phyloP scores from a whole-genome alignment of 2,888 invertebrate genomes.

The Nomada hirtipes region DNA sequence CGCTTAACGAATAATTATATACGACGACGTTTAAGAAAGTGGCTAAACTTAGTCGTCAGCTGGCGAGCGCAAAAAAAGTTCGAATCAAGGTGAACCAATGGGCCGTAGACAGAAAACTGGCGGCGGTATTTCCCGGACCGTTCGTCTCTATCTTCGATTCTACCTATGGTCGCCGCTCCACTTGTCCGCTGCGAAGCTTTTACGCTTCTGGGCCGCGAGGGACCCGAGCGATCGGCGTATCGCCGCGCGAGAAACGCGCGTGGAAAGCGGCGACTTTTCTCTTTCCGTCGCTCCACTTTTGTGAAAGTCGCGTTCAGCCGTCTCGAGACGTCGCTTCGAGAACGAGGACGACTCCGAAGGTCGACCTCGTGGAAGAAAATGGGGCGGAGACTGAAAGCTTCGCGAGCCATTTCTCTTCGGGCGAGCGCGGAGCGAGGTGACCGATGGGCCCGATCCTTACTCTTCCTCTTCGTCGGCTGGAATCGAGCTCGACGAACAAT shows the following conservation, averaged over 20 bases:
- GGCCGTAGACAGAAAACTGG: background rate
- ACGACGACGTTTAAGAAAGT: constrained; percentile 52
- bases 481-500: constrained; percentile 78
- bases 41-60: constrained; percentile 55
- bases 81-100: constrained; percentile 38
- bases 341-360: constrained; percentile 6
- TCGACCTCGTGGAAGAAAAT: background rate
- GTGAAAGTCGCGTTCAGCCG: background rate
- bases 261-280: background rate
- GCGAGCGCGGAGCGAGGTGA: background rate
- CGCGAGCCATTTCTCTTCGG: background rate
- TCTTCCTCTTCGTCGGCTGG: constrained; percentile 50
- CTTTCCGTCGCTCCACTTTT: background rate
- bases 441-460: background rate
- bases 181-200: too few relatives aligned
- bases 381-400: background rate
- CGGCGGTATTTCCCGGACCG: too few relatives aligned
- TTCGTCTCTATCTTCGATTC: too few relatives aligned
- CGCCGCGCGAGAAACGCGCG: background rate
- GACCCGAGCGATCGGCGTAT: background rate
- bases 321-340: background rate
- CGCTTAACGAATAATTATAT: constrained; percentile 61
- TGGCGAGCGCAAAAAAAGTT: constrained; percentile 22
- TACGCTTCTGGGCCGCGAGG: too few relatives aligned
- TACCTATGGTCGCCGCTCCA: too few relatives aligned